Conservation (phyloP, 2,888 invertebrate species). For the Himalopsyche kuldschensis region DNA sequence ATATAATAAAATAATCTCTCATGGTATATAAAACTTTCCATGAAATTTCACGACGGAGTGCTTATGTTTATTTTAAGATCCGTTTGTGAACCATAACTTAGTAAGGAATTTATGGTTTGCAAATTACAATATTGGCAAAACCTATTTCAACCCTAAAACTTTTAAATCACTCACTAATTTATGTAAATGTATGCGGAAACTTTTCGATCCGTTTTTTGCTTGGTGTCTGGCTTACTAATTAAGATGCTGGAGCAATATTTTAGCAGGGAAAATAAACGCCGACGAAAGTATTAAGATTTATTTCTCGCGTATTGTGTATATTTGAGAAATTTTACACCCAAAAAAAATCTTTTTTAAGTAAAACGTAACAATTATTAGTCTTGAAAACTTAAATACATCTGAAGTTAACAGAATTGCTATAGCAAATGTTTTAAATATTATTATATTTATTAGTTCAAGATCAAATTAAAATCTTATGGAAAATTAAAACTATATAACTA, state of each 20-base stretch:
- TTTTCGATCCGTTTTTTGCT: neutral
- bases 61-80: neutral
- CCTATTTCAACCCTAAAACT: neutral
- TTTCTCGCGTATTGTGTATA: neutral
- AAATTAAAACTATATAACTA: too few species aligned
- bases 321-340: neutral
- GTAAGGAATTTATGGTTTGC: neutral
- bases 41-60: neutral
- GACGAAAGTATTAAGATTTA: neutral
- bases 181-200: neutral
- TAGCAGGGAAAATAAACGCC: neutral
- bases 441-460: too few species aligned
- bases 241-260: neutral
- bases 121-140: neutral
- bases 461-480: too few species aligned
- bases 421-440: too few species aligned
- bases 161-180: neutral
- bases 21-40: neutral
- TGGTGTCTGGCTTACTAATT: neutral
- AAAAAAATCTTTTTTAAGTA: neutral
- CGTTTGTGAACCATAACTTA: neutral
- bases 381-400: too few species aligned
- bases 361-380: too few species aligned
- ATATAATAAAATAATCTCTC: neutral
- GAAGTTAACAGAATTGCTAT: too few species aligned